Conservation (phyloP, 2,797 vertebrate species). For the Calcarius lapponicus region DNA sequence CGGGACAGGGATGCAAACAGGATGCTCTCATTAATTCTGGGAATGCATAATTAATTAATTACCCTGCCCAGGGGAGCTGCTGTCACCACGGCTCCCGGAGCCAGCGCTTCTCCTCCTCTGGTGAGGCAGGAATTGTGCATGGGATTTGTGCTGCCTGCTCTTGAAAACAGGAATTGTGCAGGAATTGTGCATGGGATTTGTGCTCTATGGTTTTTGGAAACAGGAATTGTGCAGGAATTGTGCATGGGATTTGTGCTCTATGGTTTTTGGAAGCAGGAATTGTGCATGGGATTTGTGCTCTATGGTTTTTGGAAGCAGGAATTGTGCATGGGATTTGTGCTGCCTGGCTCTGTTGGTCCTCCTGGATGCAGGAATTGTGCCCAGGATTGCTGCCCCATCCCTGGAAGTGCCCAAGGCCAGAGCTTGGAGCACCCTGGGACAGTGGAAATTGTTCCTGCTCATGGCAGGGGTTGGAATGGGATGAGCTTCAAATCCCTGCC, state of each 20-base stretch:
- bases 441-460: background rate
- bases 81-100: background rate
- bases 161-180: background rate
- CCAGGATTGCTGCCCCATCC: background rate
- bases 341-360: too few relatives aligned
- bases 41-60: conserved; percentile 10
- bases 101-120: background rate
- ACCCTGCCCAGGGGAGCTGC: background rate
- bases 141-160: too few relatives aligned
- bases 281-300: background rate
- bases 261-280: too few relatives aligned
- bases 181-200: background rate
- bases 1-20: background rate
- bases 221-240: too few relatives aligned
- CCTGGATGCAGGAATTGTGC: background rate
- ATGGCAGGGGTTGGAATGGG: background rate
- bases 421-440: background rate
- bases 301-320: background rate
- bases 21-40: background rate
- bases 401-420: background rate
- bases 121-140: background rate
- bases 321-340: background rate
- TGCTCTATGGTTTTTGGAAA: background rate
- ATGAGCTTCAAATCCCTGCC: background rate
- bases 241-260: background rate